phyloP scores from a whole-genome alignment of 2,797 vertebrate species.

The Arctocebus calabarensis region DNA sequence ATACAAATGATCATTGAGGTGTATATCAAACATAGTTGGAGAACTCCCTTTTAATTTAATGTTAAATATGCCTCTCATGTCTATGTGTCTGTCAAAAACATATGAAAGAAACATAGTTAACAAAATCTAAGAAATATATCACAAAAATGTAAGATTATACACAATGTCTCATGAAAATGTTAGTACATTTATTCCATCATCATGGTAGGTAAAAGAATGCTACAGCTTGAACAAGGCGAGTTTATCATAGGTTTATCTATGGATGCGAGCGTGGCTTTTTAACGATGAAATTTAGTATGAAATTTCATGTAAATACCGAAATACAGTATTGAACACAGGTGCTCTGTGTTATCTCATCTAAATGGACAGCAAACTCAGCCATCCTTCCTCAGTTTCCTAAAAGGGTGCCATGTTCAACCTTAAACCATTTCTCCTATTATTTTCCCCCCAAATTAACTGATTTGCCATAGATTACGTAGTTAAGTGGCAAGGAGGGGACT shows the following conservation, averaged over 20 bases:
- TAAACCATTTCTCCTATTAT: background rate
- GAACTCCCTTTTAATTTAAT: background rate
- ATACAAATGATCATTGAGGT: background rate
- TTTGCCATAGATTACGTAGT: background rate
- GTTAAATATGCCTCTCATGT: background rate
- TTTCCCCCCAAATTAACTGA: background rate
- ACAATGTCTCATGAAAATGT: background rate
- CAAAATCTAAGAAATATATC: background rate
- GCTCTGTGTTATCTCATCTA: background rate
- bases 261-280: background rate
- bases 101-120: background rate
- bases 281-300: background rate
- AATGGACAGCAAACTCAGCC: background rate
- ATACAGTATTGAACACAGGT: background rate
- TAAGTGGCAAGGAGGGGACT: background rate
- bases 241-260: background rate
- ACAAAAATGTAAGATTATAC: background rate
- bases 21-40: background rate
- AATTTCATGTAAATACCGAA: background rate
- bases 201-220: background rate
- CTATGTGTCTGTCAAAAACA: background rate
- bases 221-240: background rate
- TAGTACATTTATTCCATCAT: background rate
- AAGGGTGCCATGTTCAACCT: background rate
- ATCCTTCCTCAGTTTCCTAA: background rate